Evolutionary conservation across 2,797 vertebrate genomes (phyloP).

Genomic region (Rhodeus uyekii): DNA sequence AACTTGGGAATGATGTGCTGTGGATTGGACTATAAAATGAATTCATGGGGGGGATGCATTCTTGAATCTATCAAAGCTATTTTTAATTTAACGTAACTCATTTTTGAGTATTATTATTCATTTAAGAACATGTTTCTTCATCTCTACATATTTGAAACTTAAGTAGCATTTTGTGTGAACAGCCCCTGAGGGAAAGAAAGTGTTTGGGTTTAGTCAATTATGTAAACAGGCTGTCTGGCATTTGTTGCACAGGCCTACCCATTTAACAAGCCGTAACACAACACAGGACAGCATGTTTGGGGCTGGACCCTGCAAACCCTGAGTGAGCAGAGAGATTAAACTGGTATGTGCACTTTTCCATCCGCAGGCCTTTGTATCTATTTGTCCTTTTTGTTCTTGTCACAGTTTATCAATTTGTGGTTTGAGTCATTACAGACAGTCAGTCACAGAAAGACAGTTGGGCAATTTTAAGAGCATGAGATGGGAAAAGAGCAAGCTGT

Average conservation of each 20-base stretch:
- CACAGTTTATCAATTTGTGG: not conserved
- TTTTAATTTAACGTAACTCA: not conserved
- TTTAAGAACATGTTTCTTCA: not conserved
- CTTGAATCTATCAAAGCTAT: not conserved
- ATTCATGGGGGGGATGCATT: not conserved
- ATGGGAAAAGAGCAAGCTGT: not conserved
- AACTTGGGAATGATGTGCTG: conserved; percentile 4
- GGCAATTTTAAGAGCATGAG: not conserved
- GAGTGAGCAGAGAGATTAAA: not conserved
- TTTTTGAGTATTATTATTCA: not conserved
- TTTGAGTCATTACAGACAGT: not conserved
- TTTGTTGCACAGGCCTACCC: not conserved
- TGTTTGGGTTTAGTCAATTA: conserved; percentile 1
- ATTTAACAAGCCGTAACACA: not conserved
- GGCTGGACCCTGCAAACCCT: not conserved
- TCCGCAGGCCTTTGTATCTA: not conserved
- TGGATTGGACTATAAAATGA: conserved; percentile 23
- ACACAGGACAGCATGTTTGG: not conserved
- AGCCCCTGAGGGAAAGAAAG: not conserved
- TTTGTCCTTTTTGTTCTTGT: conserved; percentile 8
- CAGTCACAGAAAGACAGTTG: not conserved
- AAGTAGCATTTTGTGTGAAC: not conserved
- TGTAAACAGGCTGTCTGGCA: conserved; percentile 3
- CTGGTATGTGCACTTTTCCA: not conserved
- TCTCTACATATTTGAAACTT: not conserved